Evolutionary conservation across 2,888 invertebrate genomes (phyloP).

Genomic region (Caenorhabditis virilis): DNA sequence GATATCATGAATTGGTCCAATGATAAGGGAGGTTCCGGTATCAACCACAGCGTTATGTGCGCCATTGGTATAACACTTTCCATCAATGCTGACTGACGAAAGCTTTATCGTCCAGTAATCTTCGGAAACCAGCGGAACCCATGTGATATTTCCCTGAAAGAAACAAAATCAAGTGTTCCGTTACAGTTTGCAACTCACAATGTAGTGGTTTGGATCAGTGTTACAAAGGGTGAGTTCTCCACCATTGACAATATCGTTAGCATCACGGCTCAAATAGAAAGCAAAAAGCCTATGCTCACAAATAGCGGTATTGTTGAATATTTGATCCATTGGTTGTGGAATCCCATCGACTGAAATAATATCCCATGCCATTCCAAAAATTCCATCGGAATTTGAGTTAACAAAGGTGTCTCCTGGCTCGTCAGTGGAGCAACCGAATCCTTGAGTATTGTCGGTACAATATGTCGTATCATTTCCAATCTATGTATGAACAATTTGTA

Average conservation of each 20-base stretch:
- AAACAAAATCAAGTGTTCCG: too few relatives aligned
- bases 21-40: slow-evolving; percentile 92
- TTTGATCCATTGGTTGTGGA: slow-evolving; percentile 71
- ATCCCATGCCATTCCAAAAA: slow-evolving; percentile 71
- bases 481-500: slow-evolving; percentile 14
- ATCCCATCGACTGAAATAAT: slow-evolving; percentile 72
- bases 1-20: slow-evolving; percentile 83
- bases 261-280: slow-evolving; percentile 69
- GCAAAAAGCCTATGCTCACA: slow-evolving; percentile 69
- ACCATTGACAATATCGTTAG: slow-evolving; percentile 70
- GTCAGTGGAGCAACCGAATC: slow-evolving; percentile 91
- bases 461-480: slow-evolving; percentile 68
- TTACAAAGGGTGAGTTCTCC: slow-evolving; percentile 78
- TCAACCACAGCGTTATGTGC: slow-evolving; percentile 91
- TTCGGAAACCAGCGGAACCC: slow-evolving; percentile 44
- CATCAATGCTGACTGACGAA: slow-evolving; percentile 26
- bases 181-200: slow-evolving; percentile 70
- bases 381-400: slow-evolving; percentile 90
- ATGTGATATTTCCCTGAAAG: slow-evolving; percentile 43
- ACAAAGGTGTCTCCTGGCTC: slow-evolving; percentile 95
- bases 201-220: slow-evolving; percentile 87
- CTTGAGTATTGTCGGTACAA: slow-evolving; percentile 78
- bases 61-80: slow-evolving; percentile 39
- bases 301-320: slow-evolving; percentile 67
- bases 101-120: slow-evolving; percentile 55